Evolutionary conservation across 2,888 invertebrate species (phyloP).

Genomic region (Clepsis dumicolana): DNA sequence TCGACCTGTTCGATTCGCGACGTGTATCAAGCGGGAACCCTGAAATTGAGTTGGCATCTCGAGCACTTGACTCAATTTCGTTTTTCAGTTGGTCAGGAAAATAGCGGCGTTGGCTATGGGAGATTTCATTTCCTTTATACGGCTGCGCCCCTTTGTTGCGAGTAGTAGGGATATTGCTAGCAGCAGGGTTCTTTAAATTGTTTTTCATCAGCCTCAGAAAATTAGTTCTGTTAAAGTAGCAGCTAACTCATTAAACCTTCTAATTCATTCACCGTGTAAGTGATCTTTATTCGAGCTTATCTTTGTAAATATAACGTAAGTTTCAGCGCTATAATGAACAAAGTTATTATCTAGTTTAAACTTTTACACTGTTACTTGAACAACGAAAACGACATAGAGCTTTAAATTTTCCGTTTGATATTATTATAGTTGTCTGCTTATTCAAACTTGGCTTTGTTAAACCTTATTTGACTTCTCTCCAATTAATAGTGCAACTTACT

Average conservation of each 20-base stretch:
- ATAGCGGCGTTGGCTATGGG: constrained; percentile 2
- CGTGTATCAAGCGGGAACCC: constrained; percentile 41
- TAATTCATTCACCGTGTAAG: constrained; percentile 9
- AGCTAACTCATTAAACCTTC: constrained; percentile 23
- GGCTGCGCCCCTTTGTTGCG: not conserved
- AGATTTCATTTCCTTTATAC: constrained; percentile 3
- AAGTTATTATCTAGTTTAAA: constrained; percentile 58
- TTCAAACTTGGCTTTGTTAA: constrained; percentile 56
- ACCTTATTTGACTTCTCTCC: constrained; percentile 67
- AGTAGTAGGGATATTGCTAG: not conserved
- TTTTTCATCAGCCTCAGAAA: not conserved
- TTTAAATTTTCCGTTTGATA: constrained; percentile 55
- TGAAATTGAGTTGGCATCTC: constrained; percentile 38
- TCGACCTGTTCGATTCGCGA: constrained; percentile 49
- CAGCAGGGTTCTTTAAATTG: not conserved
- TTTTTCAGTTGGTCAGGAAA: constrained; percentile 24
- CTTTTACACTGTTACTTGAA: constrained; percentile 46
- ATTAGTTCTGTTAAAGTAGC: not conserved
- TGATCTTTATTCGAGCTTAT: constrained; percentile 3
- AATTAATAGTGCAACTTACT: constrained; percentile 73
- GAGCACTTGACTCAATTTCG: constrained; percentile 26
- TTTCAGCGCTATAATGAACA: constrained; percentile 23
- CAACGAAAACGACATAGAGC: constrained; percentile 56
- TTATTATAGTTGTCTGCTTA: constrained; percentile 52
- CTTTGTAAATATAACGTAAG: constrained; percentile 18